A percentile compares a stretch with the other conserved stretches of the same genome.
Evolutionary conservation across 2,797 vertebrate species (phyloP).

Genomic region (Periparus ater): DNA sequence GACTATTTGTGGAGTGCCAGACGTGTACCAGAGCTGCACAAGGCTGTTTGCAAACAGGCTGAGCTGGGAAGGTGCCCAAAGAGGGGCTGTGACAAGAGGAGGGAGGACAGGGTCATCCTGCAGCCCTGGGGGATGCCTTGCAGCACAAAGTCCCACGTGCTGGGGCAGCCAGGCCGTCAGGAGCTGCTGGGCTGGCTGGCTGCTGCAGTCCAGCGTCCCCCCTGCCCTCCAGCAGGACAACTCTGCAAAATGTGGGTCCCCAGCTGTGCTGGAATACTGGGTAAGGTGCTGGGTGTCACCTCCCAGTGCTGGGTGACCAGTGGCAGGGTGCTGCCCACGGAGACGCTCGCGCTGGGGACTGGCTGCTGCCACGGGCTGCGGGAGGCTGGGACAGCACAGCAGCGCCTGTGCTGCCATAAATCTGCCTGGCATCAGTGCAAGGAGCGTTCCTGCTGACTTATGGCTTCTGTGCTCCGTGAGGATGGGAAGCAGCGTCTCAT

Average conservation of each 20-base stretch:
- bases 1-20: not conserved
- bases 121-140: not conserved
- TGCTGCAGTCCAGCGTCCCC: not conserved
- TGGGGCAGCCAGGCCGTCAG: fast-evolving
- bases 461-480: not conserved
- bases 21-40: fast-evolving
- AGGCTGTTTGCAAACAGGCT: not conserved
- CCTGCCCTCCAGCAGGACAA: not conserved
- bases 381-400: not conserved
- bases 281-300: not conserved
- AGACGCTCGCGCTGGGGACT: fast-evolving
- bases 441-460: not conserved
- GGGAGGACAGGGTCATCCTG: not conserved
- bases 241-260: not conserved
- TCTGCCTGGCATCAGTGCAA: not conserved
- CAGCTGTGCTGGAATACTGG: not conserved
- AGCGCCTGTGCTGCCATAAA: not conserved
- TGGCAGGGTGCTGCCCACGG: not conserved
- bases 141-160: fast-evolving
- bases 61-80: not conserved
- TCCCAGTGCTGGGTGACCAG: not conserved
- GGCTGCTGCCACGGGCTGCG: not conserved
- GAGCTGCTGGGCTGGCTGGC: fast-evolving
- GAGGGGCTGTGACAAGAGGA: not conserved
- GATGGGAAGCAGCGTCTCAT: not conserved